Percentiles rank a stretch among this genome's conserved stretches.
Evolutionary conservation across 2,888 invertebrate genomes (phyloP).

Genomic region (Ellobium chinense): DNA sequence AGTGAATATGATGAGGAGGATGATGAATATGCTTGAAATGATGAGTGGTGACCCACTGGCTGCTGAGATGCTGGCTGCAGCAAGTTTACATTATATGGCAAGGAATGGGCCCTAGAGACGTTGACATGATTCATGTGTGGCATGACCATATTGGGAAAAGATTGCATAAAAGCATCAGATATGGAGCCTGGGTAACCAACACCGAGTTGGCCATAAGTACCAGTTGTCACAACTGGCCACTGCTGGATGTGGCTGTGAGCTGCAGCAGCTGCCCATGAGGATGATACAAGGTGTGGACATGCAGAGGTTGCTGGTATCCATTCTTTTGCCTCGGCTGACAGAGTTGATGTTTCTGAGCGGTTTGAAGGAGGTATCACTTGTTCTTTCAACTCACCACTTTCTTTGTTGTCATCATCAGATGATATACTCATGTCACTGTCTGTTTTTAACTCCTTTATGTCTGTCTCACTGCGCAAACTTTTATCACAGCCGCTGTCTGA

Average conservation of each 20-base stretch:
- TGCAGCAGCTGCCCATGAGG: no score
- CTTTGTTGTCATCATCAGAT: background rate
- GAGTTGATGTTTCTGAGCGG: background rate
- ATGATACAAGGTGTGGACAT: no score
- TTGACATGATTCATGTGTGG: no score
- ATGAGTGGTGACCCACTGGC: background rate
- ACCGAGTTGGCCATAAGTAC: no score
- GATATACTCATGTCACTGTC: constrained; percentile 22
- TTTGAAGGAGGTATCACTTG: background rate
- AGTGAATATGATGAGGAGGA: background rate
- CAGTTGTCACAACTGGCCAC: background rate
- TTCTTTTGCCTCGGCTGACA: background rate
- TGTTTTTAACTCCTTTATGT: no score
- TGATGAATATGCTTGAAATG: background rate
- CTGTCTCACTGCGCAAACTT: background rate
- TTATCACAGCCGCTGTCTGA: background rate
- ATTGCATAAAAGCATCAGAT: no score
- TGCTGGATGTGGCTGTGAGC: no score
- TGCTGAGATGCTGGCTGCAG: background rate
- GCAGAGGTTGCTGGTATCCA: background rate
- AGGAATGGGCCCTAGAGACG: no score
- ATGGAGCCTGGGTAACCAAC: no score
- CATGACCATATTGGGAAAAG: no score
- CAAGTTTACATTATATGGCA: no score
- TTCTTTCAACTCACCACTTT: background rate